Percentiles rank a stretch among this genome's conserved stretches.
Evolutionary conservation across 1,140 invertebrate genomes (phyloP).

Genomic region (Drosophila tani): DNA sequence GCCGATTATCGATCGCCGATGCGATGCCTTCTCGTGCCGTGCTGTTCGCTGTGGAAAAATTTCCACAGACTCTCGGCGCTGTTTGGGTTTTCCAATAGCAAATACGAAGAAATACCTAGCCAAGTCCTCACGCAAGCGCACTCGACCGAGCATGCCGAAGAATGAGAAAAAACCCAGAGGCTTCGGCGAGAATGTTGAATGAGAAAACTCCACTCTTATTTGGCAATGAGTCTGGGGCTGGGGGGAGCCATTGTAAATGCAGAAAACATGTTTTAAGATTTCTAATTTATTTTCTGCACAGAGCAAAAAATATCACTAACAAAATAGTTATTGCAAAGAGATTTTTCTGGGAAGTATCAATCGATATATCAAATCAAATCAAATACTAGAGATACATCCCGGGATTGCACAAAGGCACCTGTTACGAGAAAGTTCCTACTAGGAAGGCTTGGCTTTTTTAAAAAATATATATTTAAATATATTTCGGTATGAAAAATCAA

Average conservation of each 20-base stretch:
- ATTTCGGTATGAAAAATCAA: background rate
- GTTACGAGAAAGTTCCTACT: too few relatives aligned
- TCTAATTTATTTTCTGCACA: constrained; percentile 20
- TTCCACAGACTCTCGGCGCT: constrained; percentile 11
- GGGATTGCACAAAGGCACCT: too few relatives aligned
- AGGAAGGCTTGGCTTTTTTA: too few relatives aligned
- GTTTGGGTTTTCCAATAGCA: constrained; percentile 5
- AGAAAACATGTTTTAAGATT: constrained; percentile 55
- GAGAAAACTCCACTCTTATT: constrained; percentile 56
- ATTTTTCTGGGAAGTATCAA: background rate
- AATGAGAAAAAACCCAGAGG: constrained; percentile 37
- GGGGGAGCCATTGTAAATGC: constrained; percentile 40
- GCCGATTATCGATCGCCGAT: constrained; percentile 60
- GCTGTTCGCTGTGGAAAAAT: constrained; percentile 43
- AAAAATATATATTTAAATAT: background rate
- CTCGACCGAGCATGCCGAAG: constrained; percentile 32
- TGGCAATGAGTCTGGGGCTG: constrained; percentile 62
- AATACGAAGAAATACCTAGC: background rate
- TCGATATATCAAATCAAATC: too few relatives aligned
- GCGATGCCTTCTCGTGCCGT: background rate
- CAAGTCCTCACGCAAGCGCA: constrained; percentile 55
- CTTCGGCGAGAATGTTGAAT: constrained; percentile 35
- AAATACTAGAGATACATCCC: too few relatives aligned
- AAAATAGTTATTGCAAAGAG: too few relatives aligned
- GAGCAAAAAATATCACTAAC: background rate